phyloP scores from a whole-genome alignment of 2,797 vertebrate genomes.

The Sebastes matsubarae region DNA sequence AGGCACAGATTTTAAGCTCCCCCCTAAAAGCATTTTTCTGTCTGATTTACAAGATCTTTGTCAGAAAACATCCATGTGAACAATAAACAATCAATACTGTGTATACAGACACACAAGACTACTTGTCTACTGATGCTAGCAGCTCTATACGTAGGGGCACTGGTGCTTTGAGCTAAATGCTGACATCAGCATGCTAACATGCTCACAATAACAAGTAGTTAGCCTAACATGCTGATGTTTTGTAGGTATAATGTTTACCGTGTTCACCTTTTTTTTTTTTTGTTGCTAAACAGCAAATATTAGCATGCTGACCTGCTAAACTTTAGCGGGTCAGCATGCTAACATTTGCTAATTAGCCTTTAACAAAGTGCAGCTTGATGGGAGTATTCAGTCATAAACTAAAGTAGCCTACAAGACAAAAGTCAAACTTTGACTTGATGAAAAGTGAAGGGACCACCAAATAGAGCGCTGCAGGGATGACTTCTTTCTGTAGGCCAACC shows the following conservation, averaged over 20 bases:
- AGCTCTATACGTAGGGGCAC: background rate
- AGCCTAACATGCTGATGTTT: background rate
- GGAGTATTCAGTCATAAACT: no score
- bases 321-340: background rate
- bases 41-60: background rate
- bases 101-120: background rate
- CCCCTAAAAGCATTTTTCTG: background rate
- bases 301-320: no score
- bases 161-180: background rate
- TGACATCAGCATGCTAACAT: background rate
- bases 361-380: no score
- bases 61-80: background rate
- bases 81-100: background rate
- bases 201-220: background rate
- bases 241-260: background rate
- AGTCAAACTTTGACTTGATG: no score
- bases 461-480: no score
- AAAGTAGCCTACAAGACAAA: no score
- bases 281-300: no score
- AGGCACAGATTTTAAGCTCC: background rate
- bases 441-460: no score
- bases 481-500: no score
- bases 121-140: background rate
- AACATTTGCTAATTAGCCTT: no score
- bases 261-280: background rate